Evolutionary conservation across 1,140 invertebrate species (phyloP), one percentile per base, ranked within the genome.

Genomic region (Heterodera carotae): DNA sequence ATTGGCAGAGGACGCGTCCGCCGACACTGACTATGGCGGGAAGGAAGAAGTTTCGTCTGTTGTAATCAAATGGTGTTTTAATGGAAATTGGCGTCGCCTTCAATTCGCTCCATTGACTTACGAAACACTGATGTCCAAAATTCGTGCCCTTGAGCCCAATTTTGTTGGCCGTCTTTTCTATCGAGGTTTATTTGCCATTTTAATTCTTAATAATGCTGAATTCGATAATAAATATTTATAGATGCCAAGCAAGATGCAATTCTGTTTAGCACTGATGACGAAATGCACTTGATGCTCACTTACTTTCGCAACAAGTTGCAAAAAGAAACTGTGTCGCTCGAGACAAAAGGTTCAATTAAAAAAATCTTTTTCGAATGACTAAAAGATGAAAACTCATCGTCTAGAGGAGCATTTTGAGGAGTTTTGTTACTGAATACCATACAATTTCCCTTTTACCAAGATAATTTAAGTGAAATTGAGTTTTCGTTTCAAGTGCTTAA

Each of bases 241-340:
- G 78, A 81, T 78, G 66, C n/a, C 43, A 81, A 81, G 8, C 74
- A 33, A 43, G 78, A 81, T 77, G 64, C 33, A 34, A 80, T 81
- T 60, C 36, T 62, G 22, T 83, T 77, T 53, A 33, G 43, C 15
- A 64, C 68, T 15, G 79, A 48, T 64, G 48, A 56, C 62, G 76
- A 77, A 68, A 77, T 77, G 76, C 43, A 33, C 10, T 27, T 67
- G 62, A 62, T 78, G 76, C 34, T 78, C 25, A 39, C 8, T 27
- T 36, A 80, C 25, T 80, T 78, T 33, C 76, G 31, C 2, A 34
- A 80, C 8, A 33, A 71, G 69, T 25, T 80, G 22, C 29, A 36
- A 12, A 69, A 36, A 25, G 34, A 59, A 22, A 78, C 76, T 7
- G 80, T 78, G 33, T 15, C 29, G 29, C 66, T 78, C 6, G 76